Conservation (phyloP, 2,888 invertebrate species). For the Ophioninae sp. region DNA sequence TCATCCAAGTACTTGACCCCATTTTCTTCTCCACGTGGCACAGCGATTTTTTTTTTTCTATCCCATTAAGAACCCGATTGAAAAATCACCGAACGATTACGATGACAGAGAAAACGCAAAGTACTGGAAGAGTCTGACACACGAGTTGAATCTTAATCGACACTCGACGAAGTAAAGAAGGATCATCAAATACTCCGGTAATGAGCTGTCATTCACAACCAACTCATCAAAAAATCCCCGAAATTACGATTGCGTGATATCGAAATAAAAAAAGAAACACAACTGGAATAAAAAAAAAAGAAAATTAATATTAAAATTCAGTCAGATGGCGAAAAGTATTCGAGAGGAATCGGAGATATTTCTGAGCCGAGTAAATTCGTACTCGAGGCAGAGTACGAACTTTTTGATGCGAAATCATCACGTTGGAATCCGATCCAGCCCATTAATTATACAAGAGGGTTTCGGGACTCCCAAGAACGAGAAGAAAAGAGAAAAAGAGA, state of each 20-base stretch:
- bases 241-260: not conserved
- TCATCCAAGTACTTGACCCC: too few species aligned
- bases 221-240: not conserved
- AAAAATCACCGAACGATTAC: too few species aligned
- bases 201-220: not conserved
- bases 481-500: not conserved
- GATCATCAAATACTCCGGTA: not conserved
- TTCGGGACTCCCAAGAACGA: too few species aligned
- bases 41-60: too few species aligned
- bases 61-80: too few species aligned
- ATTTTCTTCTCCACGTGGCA: too few species aligned
- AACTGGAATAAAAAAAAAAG: too few species aligned
- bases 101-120: too few species aligned
- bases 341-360: not conserved
- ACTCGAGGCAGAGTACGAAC: not conserved
- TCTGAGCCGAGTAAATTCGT: not conserved
- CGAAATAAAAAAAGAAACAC: not conserved
- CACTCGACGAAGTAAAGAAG: not conserved
- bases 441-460: constrained; percentile 50
- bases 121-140: too few species aligned
- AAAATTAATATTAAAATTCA: not conserved
- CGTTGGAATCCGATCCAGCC: constrained; percentile 43
- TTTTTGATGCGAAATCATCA: constrained; percentile 39
- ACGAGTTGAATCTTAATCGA: not conserved
- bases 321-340: not conserved